Conservation (phyloP, 2,888 invertebrate species). For the Eubasilissa splendida region DNA sequence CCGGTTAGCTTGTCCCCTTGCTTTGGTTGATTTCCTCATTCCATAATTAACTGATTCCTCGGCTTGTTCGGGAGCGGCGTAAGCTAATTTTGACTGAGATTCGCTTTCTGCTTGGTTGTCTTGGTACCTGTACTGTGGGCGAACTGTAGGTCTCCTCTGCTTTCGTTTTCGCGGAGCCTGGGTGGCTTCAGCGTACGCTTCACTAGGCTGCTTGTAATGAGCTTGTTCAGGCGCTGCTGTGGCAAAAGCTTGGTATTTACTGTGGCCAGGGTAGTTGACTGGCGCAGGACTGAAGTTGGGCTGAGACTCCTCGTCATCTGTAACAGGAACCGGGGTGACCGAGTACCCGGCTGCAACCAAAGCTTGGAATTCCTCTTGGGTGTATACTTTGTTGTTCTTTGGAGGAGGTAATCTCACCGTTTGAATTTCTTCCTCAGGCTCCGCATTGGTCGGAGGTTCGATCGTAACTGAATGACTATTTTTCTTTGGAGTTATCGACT, state of each 20-base stretch:
- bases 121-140: constrained; percentile 40
- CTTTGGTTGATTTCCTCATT: constrained; percentile 47
- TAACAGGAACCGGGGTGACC: constrained; percentile 70
- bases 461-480: constrained; percentile 34
- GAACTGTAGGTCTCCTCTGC: constrained; percentile 50
- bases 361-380: constrained; percentile 71
- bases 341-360: constrained; percentile 71
- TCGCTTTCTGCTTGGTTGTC: constrained; percentile 46
- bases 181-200: constrained; percentile 40
- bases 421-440: constrained; percentile 53
- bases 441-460: constrained; percentile 31
- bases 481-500: constrained; percentile 52
- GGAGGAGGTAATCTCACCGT: constrained; percentile 68
- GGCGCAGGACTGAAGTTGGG: constrained; percentile 55
- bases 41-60: constrained; percentile 53
- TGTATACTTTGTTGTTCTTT: constrained; percentile 70
- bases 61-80: constrained; percentile 40
- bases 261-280: constrained; percentile 56
- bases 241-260: constrained; percentile 40
- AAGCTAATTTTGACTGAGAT: constrained; percentile 45
- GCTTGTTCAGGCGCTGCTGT: constrained; percentile 33
- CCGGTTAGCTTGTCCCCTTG: constrained; percentile 21
- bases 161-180: constrained; percentile 53
- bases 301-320: constrained; percentile 53
- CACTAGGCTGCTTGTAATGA: constrained; percentile 48